A percentile compares a stretch with the other conserved stretches of the same genome.
Evolutionary conservation across 2,888 invertebrate genomes (phyloP).

Genomic region (Drosophila phalerata): DNA sequence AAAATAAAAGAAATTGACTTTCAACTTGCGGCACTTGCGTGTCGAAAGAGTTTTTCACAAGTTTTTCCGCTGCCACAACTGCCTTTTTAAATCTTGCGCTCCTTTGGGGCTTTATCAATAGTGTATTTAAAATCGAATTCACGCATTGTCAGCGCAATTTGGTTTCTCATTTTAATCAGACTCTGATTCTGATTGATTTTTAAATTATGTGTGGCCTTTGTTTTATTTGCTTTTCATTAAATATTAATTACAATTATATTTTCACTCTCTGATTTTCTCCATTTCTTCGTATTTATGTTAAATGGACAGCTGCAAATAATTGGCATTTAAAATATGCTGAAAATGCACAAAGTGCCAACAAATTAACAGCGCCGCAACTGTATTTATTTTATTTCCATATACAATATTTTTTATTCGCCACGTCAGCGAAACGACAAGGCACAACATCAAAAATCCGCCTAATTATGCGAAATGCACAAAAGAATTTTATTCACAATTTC

Average conservation of each 20-base stretch:
- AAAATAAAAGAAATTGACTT: conserved; percentile 48
- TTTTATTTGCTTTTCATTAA: conserved; percentile 77
- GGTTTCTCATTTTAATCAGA: conserved; percentile 39
- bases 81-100: conserved; percentile 8
- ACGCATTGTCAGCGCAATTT: conserved; percentile 50
- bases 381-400: conserved; percentile 30
- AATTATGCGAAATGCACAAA: conserved; percentile 40
- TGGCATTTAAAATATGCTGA: conserved; percentile 75
- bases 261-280: conserved; percentile 31
- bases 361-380: conserved; percentile 61
- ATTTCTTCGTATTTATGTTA: conserved; percentile 52
- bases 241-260: conserved; percentile 69
- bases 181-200: conserved; percentile 65
- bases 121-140: conserved; percentile 40
- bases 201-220: conserved; percentile 41
- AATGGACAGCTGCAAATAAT: conserved; percentile 72
- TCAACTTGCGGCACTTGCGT: conserved; percentile 55
- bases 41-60: conserved; percentile 35
- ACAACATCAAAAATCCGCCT: conserved; percentile 24
- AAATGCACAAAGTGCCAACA: conserved; percentile 71
- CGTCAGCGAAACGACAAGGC: conserved; percentile 12
- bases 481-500: background rate
- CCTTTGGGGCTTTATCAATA: conserved; percentile 2
- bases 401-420: conserved; percentile 15
- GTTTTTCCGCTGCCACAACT: conserved; percentile 3